phyloP scores from a whole-genome alignment of 1,140 invertebrate species.

The Lepidurus couesii region DNA sequence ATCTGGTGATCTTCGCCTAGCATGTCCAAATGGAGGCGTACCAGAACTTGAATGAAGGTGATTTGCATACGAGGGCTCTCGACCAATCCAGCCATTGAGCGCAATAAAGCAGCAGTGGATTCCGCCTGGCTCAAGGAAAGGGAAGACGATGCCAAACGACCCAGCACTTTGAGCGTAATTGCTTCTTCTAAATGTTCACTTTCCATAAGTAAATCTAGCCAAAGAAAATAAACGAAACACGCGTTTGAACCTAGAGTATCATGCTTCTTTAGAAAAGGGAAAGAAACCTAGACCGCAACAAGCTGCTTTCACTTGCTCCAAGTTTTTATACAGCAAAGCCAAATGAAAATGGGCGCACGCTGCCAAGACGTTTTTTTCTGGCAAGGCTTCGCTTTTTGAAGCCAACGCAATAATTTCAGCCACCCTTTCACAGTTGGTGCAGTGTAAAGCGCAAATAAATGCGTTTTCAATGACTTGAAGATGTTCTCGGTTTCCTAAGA shows the following conservation, averaged over 20 bases:
- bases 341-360: background rate
- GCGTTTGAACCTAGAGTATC: background rate
- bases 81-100: background rate
- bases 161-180: background rate
- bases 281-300: background rate
- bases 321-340: background rate
- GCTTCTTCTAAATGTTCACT: background rate
- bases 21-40: slow-evolving; percentile 5
- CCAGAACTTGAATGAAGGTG: background rate
- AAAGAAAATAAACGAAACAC: background rate
- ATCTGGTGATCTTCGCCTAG: background rate
- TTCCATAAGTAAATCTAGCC: background rate
- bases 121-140: background rate
- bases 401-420: background rate
- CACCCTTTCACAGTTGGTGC: background rate
- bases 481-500: background rate
- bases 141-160: background rate
- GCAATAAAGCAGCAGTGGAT: background rate
- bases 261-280: background rate
- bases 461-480: background rate
- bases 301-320: background rate
- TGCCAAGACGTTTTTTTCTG: background rate
- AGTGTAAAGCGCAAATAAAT: slow-evolving; percentile 9
- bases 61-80: slow-evolving; percentile 7
- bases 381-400: background rate